Conservation (phyloP, 2,888 invertebrate species). For the Neoaliturus tenellus region DNA sequence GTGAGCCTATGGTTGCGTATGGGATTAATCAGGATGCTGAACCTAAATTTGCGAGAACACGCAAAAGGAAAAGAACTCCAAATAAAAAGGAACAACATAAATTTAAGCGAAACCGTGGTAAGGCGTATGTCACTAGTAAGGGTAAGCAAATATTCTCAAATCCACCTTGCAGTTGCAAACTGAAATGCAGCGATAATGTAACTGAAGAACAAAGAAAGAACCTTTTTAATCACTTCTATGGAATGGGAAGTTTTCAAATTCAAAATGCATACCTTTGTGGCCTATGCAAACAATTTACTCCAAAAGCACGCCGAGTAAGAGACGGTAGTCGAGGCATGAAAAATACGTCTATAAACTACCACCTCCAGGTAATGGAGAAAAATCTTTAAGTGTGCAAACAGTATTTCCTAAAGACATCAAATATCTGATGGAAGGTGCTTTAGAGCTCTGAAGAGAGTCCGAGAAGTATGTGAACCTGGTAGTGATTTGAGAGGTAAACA, state of each 20-base stretch:
- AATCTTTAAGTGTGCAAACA: slow-evolving; percentile 29
- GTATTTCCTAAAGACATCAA: slow-evolving; percentile 16
- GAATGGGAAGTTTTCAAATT: background rate
- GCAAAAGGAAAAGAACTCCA: too few species aligned
- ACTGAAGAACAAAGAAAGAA: too few species aligned
- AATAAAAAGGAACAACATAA: too few species aligned
- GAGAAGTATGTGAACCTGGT: slow-evolving; percentile 16
- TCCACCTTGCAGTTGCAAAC: too few species aligned
- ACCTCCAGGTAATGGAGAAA: background rate
- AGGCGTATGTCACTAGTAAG: too few species aligned
- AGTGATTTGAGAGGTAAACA: slow-evolving; percentile 40
- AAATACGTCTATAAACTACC: slow-evolving; percentile 2
- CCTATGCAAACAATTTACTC: slow-evolving; percentile 11
- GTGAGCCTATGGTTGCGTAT: too few species aligned
- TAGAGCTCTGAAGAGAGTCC: slow-evolving; percentile 16
- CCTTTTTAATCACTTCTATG: too few species aligned
- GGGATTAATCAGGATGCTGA: too few species aligned
- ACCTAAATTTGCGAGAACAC: too few species aligned
- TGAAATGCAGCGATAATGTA: too few species aligned
- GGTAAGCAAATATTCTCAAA: too few species aligned
- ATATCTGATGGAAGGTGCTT: slow-evolving; percentile 40
- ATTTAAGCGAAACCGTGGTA: too few species aligned
- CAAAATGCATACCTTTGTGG: slow-evolving; percentile 43
- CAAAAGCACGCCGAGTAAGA: slow-evolving; percentile 25
- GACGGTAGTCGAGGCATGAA: background rate